Evolutionary conservation across 2,888 invertebrate genomes (phyloP).

Genomic region (Cyclophora albipunctata): DNA sequence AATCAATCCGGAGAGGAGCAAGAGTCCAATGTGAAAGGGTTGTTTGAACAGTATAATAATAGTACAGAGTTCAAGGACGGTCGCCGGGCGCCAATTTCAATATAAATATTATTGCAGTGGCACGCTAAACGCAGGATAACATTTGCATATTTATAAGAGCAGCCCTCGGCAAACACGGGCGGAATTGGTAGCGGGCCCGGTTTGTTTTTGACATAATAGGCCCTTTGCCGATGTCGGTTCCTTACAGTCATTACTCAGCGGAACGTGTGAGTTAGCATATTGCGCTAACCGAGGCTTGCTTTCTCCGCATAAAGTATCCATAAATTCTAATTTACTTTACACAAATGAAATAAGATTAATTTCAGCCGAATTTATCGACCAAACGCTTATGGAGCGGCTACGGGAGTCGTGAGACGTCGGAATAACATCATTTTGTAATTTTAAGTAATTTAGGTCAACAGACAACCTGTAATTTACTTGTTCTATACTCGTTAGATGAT

Average conservation of each 20-base stretch:
- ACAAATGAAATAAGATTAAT: constrained; percentile 20
- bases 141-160: constrained; percentile 73
- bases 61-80: constrained; percentile 57
- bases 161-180: constrained; percentile 64
- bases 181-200: constrained; percentile 51
- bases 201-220: constrained; percentile 68
- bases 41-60: constrained; percentile 59
- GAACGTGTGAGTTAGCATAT: constrained; percentile 44
- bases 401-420: background rate
- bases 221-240: constrained; percentile 50
- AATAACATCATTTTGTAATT: too few relatives aligned
- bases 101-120: constrained; percentile 69
- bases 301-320: constrained; percentile 19
- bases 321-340: constrained; percentile 21
- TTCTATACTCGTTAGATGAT: too few relatives aligned
- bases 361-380: constrained; percentile 14
- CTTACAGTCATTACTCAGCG: constrained; percentile 47
- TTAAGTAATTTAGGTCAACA: too few relatives aligned
- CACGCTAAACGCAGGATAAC: constrained; percentile 64
- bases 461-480: too few relatives aligned
- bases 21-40: constrained; percentile 46
- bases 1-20: constrained; percentile 28
- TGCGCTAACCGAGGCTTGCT: constrained; percentile 23
- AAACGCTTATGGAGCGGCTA: background rate
- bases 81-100: constrained; percentile 51